Evolutionary conservation across 2,888 invertebrate genomes (phyloP).

Genomic region (Tuberolachnus salignus): DNA sequence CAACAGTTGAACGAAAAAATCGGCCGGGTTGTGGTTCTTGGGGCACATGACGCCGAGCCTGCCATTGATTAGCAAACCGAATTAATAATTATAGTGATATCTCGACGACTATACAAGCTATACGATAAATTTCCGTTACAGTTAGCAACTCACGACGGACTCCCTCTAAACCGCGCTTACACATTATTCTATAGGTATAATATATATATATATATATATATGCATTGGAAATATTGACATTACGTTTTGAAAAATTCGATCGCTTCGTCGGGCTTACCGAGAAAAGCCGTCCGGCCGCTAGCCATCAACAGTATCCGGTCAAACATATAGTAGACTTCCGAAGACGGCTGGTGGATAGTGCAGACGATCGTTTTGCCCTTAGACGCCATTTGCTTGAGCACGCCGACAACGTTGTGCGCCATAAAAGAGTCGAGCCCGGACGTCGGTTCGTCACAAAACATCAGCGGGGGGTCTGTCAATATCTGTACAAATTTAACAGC

Average conservation of each 20-base stretch:
- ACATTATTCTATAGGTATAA: too few species aligned
- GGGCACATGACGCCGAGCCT: conserved; percentile 85
- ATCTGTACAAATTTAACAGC: conserved; percentile 65
- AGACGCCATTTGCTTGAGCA: conserved; percentile 64
- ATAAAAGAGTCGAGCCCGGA: conserved; percentile 96
- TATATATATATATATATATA: too few species aligned
- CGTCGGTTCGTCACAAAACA: conserved; percentile 98
- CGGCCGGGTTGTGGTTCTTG: conserved; percentile 90
- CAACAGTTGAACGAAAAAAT: conserved; percentile 88
- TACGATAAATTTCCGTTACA: too few species aligned
- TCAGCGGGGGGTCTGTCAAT: conserved; percentile 89
- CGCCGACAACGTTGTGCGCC: conserved; percentile 91
- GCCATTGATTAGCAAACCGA: too few species aligned
- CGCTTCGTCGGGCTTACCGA: conserved; percentile 81
- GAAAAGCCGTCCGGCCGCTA: conserved; percentile 87
- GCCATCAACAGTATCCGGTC: conserved; percentile 88
- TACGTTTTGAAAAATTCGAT: conserved; percentile 81
- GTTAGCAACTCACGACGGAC: too few species aligned
- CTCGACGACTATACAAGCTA: too few species aligned
- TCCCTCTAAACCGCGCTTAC: too few species aligned
- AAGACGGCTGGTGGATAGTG: conserved; percentile 95
- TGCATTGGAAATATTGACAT: conserved; percentile 59
- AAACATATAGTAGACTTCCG: conserved; percentile 87
- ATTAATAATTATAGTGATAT: too few species aligned
- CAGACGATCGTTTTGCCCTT: conserved; percentile 86